These are phyloP conservation scores for Myxocyprinus asiaticus DNA, from an alignment of 2,113 vertebrate genomes.

Conservation along the genomic window DNA sequence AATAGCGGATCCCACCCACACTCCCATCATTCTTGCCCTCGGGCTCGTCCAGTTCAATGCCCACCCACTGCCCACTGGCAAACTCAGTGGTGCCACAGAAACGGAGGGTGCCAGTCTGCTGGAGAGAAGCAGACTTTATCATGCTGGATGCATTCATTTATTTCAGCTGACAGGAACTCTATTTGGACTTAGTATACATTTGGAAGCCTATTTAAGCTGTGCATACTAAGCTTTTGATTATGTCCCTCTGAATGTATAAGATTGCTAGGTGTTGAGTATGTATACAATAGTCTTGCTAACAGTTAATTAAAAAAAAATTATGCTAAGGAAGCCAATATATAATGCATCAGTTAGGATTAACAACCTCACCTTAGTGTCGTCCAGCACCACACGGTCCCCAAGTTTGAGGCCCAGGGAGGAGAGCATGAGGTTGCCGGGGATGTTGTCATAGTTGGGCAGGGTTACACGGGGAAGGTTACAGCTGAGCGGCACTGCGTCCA, in stretches of 20 bases:
- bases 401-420: conserved; percentile 84
- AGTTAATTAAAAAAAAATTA: too few relatives aligned
- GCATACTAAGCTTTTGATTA: too few relatives aligned
- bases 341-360: too few relatives aligned
- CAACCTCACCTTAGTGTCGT: conserved; percentile 82
- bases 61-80: conserved; percentile 92
- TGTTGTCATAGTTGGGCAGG: conserved; percentile 91
- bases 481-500: conserved; percentile 86
- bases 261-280: too few relatives aligned
- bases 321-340: too few relatives aligned
- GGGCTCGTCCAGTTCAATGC: conserved; percentile 88
- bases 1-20: conserved; percentile 89
- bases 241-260: too few relatives aligned
- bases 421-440: conserved; percentile 90
- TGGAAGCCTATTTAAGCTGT: too few relatives aligned
- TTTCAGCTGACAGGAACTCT: too few relatives aligned
- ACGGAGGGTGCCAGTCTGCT: conserved; percentile 82
- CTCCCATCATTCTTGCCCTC: conserved; percentile 92
- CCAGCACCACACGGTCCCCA: conserved; percentile 82
- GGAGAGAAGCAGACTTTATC: conserved; percentile 1
- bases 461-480: conserved; percentile 88
- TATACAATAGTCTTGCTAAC: too few relatives aligned
- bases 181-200: too few relatives aligned
- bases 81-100: conserved; percentile 93
- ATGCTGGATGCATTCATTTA: too few relatives aligned